Evolutionary conservation across 2,888 invertebrate species (phyloP).

Genomic region (Elegia similella): DNA sequence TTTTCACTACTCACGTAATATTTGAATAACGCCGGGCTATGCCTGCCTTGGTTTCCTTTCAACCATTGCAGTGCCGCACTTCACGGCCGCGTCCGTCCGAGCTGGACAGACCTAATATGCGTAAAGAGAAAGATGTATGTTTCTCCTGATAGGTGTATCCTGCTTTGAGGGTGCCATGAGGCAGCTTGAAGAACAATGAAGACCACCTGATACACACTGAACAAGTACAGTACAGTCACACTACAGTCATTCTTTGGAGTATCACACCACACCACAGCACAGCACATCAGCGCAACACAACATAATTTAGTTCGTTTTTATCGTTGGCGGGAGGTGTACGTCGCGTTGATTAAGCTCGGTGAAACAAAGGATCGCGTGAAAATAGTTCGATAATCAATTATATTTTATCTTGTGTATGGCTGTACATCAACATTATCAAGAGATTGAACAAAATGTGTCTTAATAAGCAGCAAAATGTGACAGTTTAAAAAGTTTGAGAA

Average conservation of each 20-base stretch:
- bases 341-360: constrained; percentile 23
- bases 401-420: constrained; percentile 2
- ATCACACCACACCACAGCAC: neutral
- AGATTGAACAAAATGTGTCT: neutral
- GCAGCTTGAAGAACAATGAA: too few relatives aligned
- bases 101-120: too few relatives aligned
- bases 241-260: constrained; percentile 24
- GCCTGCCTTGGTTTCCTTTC: too few relatives aligned
- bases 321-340: constrained; percentile 34
- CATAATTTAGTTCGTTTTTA: constrained; percentile 38
- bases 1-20: too few relatives aligned
- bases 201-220: too few relatives aligned
- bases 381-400: neutral
- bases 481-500: constrained; percentile 3
- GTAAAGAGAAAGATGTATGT: too few relatives aligned
- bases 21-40: too few relatives aligned
- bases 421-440: neutral
- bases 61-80: too few relatives aligned
- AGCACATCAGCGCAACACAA: constrained; percentile 25
- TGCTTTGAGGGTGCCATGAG: too few relatives aligned
- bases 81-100: too few relatives aligned
- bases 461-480: neutral
- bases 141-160: too few relatives aligned
- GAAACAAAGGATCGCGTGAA: constrained; percentile 18
- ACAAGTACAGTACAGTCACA: too few relatives aligned